Conservation (phyloP, 2,113 vertebrate genomes). For the Thermophis baileyi region DNA sequence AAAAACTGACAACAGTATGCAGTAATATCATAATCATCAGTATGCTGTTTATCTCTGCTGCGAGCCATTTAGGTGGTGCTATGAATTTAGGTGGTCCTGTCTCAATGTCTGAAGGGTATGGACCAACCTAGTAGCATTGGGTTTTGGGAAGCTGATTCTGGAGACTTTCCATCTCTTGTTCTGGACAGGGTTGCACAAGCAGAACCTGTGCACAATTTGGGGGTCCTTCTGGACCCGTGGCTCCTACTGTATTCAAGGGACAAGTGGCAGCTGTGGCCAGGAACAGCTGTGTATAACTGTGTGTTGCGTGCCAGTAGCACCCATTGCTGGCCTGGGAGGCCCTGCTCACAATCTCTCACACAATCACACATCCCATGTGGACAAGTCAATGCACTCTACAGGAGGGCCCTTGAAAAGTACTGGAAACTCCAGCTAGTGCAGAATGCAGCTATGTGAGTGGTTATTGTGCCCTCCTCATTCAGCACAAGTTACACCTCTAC, state of each 20-base stretch:
- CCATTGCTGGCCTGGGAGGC: neutral
- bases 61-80: neutral
- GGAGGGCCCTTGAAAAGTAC: neutral
- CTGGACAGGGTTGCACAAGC: neutral
- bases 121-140: neutral
- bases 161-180: neutral
- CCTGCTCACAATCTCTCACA: neutral
- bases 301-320: neutral
- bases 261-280: neutral
- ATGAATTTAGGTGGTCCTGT: neutral
- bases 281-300: neutral
- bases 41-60: neutral
- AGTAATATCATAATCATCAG: neutral
- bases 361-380: neutral
- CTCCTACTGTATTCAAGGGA: neutral
- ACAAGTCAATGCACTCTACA: neutral
- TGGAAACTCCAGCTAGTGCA: neutral
- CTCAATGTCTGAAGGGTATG: neutral
- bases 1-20: neutral
- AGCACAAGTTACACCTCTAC: neutral
- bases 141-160: neutral
- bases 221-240: neutral
- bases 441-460: neutral
- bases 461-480: neutral
- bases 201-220: neutral